phyloP scores from a whole-genome alignment of 2,797 vertebrate species.

The Australoheros facetus region DNA sequence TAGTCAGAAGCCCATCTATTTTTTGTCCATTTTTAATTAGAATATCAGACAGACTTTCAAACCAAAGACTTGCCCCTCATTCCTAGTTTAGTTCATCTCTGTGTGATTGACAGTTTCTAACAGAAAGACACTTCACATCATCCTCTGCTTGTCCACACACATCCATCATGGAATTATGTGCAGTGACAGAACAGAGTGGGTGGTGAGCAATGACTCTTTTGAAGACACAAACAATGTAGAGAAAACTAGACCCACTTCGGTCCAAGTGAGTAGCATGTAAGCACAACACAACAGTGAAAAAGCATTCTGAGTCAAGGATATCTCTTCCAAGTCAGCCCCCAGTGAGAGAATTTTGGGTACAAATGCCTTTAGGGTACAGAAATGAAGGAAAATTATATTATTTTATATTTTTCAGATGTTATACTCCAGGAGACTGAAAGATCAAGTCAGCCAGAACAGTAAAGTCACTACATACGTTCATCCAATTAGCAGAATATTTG shows the following conservation, averaged over 20 bases:
- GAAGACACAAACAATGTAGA: neutral
- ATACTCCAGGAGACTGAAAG: neutral
- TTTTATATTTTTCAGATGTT: neutral
- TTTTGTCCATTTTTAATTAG: slow-evolving; percentile 26
- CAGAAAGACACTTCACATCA: slow-evolving; percentile 16
- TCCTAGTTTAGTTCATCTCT: slow-evolving; percentile 27
- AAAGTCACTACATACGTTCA: neutral
- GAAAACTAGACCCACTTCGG: slow-evolving; percentile 7
- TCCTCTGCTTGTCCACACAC: slow-evolving; percentile 43
- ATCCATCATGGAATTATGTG: slow-evolving; percentile 54
- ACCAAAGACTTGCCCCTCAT: slow-evolving; percentile 4
- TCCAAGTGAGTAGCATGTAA: neutral
- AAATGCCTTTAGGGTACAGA: neutral
- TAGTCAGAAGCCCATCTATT: neutral
- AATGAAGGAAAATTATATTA: neutral
- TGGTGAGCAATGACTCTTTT: slow-evolving; percentile 42
- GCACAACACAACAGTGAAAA: neutral
- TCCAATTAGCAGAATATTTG: neutral
- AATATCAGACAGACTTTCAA: slow-evolving; percentile 21
- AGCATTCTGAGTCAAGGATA: neutral
- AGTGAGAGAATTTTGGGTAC: no score
- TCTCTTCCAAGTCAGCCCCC: neutral
- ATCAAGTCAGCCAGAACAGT: neutral
- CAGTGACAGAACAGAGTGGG: slow-evolving; percentile 16
- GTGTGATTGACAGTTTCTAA: slow-evolving; percentile 37